These are phyloP conservation scores for Trogon surrucura DNA, from an alignment of 2,113 vertebrate species.

Conservation along the genomic window DNA sequence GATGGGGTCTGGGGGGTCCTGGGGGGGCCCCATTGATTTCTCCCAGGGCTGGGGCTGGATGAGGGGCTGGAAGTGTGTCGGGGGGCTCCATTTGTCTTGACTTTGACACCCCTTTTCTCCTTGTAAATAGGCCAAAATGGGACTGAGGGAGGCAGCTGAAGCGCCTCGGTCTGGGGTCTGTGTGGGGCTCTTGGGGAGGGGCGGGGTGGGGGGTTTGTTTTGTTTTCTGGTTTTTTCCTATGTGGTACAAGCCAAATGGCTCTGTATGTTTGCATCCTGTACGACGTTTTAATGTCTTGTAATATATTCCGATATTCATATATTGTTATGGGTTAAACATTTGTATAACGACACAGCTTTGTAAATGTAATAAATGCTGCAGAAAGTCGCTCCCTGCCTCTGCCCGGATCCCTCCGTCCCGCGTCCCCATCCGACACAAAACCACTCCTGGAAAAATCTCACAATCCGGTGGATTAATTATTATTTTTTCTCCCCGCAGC, in stretches of 20 bases:
- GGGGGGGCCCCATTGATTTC: no score
- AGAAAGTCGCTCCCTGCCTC: conserved; percentile 33
- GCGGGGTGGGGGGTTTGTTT: not conserved
- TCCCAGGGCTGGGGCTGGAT: no score
- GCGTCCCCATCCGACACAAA: not conserved
- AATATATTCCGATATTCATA: conserved; percentile 46
- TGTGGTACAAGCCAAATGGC: conserved; percentile 1
- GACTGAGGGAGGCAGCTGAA: not conserved
- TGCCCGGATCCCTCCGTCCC: not conserved
- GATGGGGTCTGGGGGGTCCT: not conserved
- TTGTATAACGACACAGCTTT: conserved; percentile 68
- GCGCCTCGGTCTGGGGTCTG: not conserved
- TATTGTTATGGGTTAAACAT: conserved; percentile 26
- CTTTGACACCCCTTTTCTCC: not conserved
- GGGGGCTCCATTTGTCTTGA: not conserved
- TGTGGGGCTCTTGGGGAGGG: not conserved
- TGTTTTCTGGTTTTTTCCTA: not conserved
- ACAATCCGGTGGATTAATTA: not conserved
- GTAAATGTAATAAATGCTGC: conserved; percentile 77
- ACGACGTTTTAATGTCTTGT: conserved; percentile 59
- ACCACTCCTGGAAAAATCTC: not conserved
- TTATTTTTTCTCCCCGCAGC: not conserved
- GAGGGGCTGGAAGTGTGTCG: no score
- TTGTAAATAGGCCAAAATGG: conserved; percentile 25
- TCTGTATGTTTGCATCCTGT: conserved; percentile 64